Percentiles rank a stretch among this genome's conserved stretches.
These are phyloP conservation scores for Adineta ricciae DNA, from an alignment of 2,888 invertebrate genomes.

Conservation along the genomic window DNA sequence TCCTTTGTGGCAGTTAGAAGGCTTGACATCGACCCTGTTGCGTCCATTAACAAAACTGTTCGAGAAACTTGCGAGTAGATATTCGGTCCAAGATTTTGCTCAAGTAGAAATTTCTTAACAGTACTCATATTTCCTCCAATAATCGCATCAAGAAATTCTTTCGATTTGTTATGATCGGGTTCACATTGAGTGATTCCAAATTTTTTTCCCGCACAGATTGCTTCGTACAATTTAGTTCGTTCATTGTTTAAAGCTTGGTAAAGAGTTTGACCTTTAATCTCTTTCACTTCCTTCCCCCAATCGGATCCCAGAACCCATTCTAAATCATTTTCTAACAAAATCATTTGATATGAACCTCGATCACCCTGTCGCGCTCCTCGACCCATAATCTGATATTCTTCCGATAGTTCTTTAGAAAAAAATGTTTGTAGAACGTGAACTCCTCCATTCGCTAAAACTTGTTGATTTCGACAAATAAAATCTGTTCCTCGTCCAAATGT, in stretches of 20 bases:
- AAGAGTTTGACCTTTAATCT: neutral
- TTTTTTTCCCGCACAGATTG: neutral
- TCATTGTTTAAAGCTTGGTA: neutral
- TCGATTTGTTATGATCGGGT: neutral
- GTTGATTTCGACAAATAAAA: slow-evolving; percentile 11
- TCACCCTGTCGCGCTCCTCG: slow-evolving; percentile 23
- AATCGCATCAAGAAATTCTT: neutral
- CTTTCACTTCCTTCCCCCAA: neutral
- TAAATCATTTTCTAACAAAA: slow-evolving; percentile 19
- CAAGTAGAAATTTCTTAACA: slow-evolving; percentile 16
- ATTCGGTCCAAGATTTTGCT: neutral
- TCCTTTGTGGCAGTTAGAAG: neutral
- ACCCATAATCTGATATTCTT: slow-evolving; percentile 23
- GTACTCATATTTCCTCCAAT: neutral
- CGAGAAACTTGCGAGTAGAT: neutral
- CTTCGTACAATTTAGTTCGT: neutral
- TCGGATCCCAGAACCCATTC: neutral
- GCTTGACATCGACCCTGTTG: slow-evolving; percentile 2
- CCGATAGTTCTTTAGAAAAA: slow-evolving; percentile 21
- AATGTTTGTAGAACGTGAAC: slow-evolving; percentile 25
- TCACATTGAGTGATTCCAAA: neutral
- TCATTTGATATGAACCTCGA: neutral
- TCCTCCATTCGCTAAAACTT: slow-evolving; percentile 5
- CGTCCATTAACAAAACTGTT: slow-evolving; percentile 8
- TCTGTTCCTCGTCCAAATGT: no score